These are phyloP conservation scores for Neuroterus valhalla DNA, from an alignment of 1,140 invertebrate species.

Conservation along the genomic window DNA sequence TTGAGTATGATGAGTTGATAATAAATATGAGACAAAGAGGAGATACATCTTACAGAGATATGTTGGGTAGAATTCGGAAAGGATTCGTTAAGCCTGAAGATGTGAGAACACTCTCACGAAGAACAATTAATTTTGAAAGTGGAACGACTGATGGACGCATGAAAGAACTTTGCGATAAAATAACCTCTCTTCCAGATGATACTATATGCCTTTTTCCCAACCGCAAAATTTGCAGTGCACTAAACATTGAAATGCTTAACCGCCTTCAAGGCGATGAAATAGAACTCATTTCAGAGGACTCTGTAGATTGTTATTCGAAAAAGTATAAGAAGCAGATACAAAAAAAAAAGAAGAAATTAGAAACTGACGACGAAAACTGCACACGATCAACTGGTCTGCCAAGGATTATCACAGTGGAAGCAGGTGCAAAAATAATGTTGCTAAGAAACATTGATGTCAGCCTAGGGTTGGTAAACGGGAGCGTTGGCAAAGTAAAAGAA, in stretches of 20 bases:
- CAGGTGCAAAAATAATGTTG: too few species aligned
- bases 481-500: too few species aligned
- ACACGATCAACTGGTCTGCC: too few species aligned
- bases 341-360: constrained; percentile 39
- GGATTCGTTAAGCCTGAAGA: constrained; percentile 51
- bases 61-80: constrained; percentile 50
- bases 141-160: constrained; percentile 35
- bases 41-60: constrained; percentile 43
- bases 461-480: too few species aligned
- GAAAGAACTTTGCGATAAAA: constrained; percentile 51
- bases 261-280: constrained; percentile 49
- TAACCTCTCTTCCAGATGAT: constrained; percentile 42
- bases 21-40: constrained; percentile 55
- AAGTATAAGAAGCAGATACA: too few species aligned
- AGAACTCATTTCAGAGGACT: constrained; percentile 49
- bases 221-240: constrained; percentile 44
- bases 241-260: constrained; percentile 51
- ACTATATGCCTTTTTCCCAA: constrained; percentile 50
- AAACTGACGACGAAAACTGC: too few species aligned
- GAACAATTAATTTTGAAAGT: constrained; percentile 42
- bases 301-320: constrained; percentile 42
- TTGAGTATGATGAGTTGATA: constrained; percentile 52
- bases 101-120: constrained; percentile 36
- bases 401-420: too few species aligned
- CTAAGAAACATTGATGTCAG: too few species aligned